phyloP scores from a whole-genome alignment of 2,888 invertebrate species.

The Dynastes maya region DNA sequence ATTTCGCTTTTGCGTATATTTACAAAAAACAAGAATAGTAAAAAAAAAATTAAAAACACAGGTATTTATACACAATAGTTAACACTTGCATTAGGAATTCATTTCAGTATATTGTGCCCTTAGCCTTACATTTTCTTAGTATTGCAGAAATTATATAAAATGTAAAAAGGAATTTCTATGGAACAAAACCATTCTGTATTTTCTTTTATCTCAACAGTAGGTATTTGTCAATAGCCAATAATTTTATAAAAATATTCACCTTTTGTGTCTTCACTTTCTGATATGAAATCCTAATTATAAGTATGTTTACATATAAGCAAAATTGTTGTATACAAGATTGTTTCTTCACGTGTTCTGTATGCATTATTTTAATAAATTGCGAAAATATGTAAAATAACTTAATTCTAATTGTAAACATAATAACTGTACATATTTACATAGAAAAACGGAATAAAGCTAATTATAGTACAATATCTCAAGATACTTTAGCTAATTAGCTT shows the following conservation, averaged over 20 bases:
- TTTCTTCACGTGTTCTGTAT: neutral
- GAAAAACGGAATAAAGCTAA: conserved; percentile 21
- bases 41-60: neutral
- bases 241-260: conserved; percentile 6
- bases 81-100: conserved; percentile 29
- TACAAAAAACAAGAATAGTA: conserved; percentile 42
- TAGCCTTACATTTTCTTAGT: neutral
- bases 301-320: neutral
- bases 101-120: conserved; percentile 7
- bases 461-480: neutral
- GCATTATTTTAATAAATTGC: neutral
- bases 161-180: no score
- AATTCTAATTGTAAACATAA: neutral
- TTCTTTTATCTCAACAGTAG: no score
- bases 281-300: conserved; percentile 10
- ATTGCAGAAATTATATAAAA: neutral
- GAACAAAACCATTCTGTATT: no score
- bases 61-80: conserved; percentile 10
- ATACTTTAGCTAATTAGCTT: neutral
- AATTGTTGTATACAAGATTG: conserved; percentile 1
- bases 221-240: neutral
- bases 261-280: neutral
- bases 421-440: conserved; percentile 30
- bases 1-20: conserved; percentile 30
- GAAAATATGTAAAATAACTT: neutral